phyloP scores from a whole-genome alignment of 2,113 vertebrate genomes.

The Halcyon senegalensis region DNA sequence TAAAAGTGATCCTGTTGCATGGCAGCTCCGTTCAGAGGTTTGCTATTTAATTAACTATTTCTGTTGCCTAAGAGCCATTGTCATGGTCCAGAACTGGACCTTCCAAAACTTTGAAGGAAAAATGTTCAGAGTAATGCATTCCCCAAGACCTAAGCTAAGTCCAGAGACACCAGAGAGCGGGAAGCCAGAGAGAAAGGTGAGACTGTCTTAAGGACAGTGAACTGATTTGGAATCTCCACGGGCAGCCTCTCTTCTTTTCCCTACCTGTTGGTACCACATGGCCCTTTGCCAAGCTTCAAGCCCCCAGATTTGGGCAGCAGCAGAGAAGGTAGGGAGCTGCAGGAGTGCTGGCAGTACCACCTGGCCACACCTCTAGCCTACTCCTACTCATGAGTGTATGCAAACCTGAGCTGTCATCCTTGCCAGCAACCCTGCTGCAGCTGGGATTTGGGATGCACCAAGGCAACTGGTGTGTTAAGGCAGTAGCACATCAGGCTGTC shows the following conservation, averaged over 20 bases:
- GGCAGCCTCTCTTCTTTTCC: background rate
- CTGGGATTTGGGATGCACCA: background rate
- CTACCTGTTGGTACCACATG: background rate
- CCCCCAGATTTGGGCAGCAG: background rate
- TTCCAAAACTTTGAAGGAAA: background rate
- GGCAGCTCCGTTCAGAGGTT: conserved; percentile 30
- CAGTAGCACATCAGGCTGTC: background rate
- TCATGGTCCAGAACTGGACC: background rate
- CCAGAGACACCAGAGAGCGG: background rate
- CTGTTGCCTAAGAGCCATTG: background rate
- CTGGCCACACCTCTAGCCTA: background rate
- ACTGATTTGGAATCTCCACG: background rate
- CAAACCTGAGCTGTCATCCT: background rate
- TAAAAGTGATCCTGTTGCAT: conserved; percentile 58
- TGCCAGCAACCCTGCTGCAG: accelerated
- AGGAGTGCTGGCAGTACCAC: background rate
- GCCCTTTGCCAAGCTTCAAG: background rate
- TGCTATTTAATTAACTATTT: background rate
- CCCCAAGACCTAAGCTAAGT: background rate
- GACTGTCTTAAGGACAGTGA: background rate
- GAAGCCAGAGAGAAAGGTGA: background rate
- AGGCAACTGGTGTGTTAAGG: background rate
- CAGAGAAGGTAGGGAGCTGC: background rate
- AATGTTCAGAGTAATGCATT: background rate
- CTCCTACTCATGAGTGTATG: accelerated